Conservation (phyloP, 2,113 vertebrate species). For the Sinocyclocheilus rhinocerous region DNA sequence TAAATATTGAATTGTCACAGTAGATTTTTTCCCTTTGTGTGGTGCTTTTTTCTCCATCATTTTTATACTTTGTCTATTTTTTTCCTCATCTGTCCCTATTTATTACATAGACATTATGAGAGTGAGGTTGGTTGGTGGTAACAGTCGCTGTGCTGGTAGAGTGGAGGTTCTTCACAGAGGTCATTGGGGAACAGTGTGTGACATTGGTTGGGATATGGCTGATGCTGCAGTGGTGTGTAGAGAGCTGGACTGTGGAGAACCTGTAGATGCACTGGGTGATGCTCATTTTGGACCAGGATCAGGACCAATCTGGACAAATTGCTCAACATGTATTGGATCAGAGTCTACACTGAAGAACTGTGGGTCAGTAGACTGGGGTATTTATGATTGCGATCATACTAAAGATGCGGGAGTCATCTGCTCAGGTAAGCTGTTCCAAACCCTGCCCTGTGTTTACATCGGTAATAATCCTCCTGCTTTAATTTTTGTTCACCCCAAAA, state of each 20-base stretch:
- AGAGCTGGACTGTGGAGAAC: slow-evolving; percentile 2
- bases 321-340: not conserved
- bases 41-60: too few species aligned
- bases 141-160: slow-evolving; percentile 43
- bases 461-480: not conserved
- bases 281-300: not conserved
- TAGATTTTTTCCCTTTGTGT: too few species aligned
- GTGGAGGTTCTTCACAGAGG: slow-evolving; percentile 53
- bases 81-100: too few species aligned
- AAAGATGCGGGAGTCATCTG: not conserved
- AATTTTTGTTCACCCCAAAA: not conserved
- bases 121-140: slow-evolving; percentile 34
- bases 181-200: slow-evolving; percentile 55
- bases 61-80: too few species aligned
- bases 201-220: not conserved
- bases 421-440: not conserved
- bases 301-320: not conserved
- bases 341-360: slow-evolving; percentile 26
- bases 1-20: too few species aligned
- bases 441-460: not conserved
- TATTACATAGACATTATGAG: not conserved
- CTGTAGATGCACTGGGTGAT: not conserved
- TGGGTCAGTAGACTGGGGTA: not conserved
- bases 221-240: slow-evolving; percentile 6
- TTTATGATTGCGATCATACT: not conserved